Percentiles rank a stretch among this genome's conserved stretches.
Evolutionary conservation across 2,113 vertebrate genomes (phyloP).

Genomic region (Hepsetus odoe): DNA sequence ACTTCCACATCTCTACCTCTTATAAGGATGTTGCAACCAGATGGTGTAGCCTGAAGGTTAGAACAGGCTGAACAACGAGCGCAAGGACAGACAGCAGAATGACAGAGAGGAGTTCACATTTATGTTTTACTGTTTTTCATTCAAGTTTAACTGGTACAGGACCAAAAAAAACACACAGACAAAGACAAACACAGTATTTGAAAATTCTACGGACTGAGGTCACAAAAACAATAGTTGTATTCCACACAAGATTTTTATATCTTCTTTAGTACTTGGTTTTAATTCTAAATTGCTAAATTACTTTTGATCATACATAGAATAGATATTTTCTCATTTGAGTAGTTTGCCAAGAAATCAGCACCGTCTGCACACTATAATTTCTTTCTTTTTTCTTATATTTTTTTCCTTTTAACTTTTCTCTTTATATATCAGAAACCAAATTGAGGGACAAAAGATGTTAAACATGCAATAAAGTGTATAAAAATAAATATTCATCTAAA

Average conservation of each 20-base stretch:
- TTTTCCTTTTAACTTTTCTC: slow-evolving; percentile 39
- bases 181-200: slow-evolving; percentile 44
- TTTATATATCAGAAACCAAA: slow-evolving; percentile 50
- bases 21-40: slow-evolving; percentile 21
- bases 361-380: slow-evolving; percentile 50
- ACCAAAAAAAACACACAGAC: slow-evolving; percentile 55
- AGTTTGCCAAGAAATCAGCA: slow-evolving; percentile 53
- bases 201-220: slow-evolving; percentile 50
- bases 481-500: slow-evolving; percentile 66
- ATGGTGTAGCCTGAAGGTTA: slow-evolving; percentile 1
- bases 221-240: slow-evolving; percentile 50
- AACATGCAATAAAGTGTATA: slow-evolving; percentile 66
- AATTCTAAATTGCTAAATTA: slow-evolving; percentile 13
- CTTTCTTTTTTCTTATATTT: no score
- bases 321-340: not conserved
- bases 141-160: slow-evolving; percentile 65
- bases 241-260: not conserved
- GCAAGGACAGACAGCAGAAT: not conserved
- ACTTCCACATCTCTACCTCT: not conserved
- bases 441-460: slow-evolving; percentile 58
- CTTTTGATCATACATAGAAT: not conserved
- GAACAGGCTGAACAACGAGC: not conserved
- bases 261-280: not conserved
- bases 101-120: slow-evolving; percentile 36
- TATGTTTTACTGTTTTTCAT: slow-evolving; percentile 69